Conservation (phyloP, 2,888 invertebrate species). For the Eutolmus rufibarbis region DNA sequence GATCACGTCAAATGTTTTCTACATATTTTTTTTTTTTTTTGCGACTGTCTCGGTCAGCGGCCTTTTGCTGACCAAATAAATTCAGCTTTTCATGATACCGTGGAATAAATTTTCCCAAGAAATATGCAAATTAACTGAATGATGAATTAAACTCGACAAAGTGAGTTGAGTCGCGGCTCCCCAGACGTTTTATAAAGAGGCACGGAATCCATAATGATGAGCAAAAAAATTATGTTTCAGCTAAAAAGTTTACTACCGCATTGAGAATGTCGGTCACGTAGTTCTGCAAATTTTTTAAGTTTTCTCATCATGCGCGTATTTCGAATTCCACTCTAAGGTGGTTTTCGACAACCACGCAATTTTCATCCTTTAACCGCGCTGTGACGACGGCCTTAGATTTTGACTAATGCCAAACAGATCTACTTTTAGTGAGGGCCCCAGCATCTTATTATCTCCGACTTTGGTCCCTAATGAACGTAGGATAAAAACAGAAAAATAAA, state of each 20-base stretch:
- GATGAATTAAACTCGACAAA: neutral
- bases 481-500: neutral
- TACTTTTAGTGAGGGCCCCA: neutral
- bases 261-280: neutral
- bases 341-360: neutral
- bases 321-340: neutral
- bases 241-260: neutral
- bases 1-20: neutral
- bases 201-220: neutral
- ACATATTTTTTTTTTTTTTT: neutral
- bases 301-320: neutral
- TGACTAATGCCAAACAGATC: neutral
- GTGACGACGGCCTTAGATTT: neutral
- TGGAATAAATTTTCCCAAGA: neutral
- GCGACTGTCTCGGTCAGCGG: neutral
- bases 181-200: neutral
- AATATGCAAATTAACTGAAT: neutral
- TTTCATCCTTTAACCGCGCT: neutral
- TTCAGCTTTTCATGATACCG: neutral
- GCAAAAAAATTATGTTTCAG: neutral
- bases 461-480: neutral
- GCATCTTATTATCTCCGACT: neutral
- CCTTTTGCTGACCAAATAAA: neutral
- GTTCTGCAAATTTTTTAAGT: neutral
- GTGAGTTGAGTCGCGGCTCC: neutral